Percentiles rank a stretch among this genome's conserved stretches.
Conservation (phyloP, 2,113 vertebrate species). For the Ageneiosus marmoratus region DNA sequence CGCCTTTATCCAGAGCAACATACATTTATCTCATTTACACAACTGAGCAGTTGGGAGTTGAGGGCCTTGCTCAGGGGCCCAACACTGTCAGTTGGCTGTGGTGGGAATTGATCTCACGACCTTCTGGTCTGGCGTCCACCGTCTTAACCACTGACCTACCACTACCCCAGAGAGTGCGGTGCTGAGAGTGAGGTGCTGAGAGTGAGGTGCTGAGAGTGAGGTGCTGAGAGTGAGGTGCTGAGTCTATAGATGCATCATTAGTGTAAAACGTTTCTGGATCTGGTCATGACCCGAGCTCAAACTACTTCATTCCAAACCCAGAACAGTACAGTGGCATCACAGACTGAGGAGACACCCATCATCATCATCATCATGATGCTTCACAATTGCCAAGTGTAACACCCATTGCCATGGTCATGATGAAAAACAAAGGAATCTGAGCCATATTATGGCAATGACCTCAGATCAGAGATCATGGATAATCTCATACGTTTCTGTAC, state of each 20-base stretch:
- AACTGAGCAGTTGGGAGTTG: too few relatives aligned
- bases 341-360: background rate
- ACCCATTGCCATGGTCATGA: background rate
- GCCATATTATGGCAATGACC: background rate
- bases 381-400: background rate
- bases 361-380: background rate
- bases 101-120: too few relatives aligned
- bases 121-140: too few relatives aligned
- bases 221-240: background rate
- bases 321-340: background rate
- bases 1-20: too few relatives aligned
- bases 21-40: too few relatives aligned
- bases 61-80: too few relatives aligned
- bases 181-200: too few relatives aligned
- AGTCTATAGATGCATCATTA: background rate
- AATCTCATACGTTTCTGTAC: slow-evolving; percentile 10
- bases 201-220: too few relatives aligned
- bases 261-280: background rate
- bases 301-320: too few relatives aligned
- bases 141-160: too few relatives aligned
- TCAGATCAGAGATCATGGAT: slow-evolving; percentile 23
- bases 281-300: background rate
- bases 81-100: too few relatives aligned
- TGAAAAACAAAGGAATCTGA: slow-evolving; percentile 28
- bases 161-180: too few relatives aligned